phyloP scores from a whole-genome alignment of 1,140 invertebrate species.

The Tetramorium simillimum region DNA sequence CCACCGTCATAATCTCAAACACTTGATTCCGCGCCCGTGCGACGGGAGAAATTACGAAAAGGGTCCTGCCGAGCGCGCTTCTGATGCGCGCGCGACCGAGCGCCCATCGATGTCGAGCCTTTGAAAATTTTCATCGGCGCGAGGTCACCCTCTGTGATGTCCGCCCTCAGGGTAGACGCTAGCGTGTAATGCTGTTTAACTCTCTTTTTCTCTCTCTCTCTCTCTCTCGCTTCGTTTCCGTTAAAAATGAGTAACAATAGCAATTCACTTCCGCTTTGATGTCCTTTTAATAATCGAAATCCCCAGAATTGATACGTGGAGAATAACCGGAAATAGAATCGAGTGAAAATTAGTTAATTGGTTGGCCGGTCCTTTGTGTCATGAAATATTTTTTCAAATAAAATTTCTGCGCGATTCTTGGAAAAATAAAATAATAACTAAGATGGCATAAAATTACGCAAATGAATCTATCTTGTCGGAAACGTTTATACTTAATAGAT shows the following conservation, averaged over 20 bases:
- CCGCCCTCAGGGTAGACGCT: conserved; percentile 53
- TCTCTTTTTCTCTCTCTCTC: conserved; percentile 19
- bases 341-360: conserved; percentile 53
- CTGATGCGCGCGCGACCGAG: conserved; percentile 52
- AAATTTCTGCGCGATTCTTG: not conserved
- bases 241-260: conserved; percentile 61
- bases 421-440: not conserved
- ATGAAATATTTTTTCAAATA: not conserved
- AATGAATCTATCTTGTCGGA: not conserved
- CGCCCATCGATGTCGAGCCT: conserved; percentile 61
- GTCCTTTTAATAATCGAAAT: conserved; percentile 57
- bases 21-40: conserved; percentile 81
- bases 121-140: conserved; percentile 59
- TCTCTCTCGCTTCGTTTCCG: conserved; percentile 24
- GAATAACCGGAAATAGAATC: conserved; percentile 43
- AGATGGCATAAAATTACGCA: not conserved
- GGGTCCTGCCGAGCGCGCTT: conserved; percentile 38
- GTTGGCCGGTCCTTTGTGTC: not conserved
- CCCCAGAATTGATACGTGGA: conserved; percentile 38
- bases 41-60: conserved; percentile 65
- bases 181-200: conserved; percentile 53
- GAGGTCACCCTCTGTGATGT: conserved; percentile 51
- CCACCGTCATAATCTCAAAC: conserved; percentile 85
- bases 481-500: not conserved
- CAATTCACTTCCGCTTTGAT: conserved; percentile 55